Evolutionary conservation across 2,113 vertebrate genomes (phyloP), one percentile per base, ranked within the genome.

Genomic region (Ranitomeya variabilis): DNA sequence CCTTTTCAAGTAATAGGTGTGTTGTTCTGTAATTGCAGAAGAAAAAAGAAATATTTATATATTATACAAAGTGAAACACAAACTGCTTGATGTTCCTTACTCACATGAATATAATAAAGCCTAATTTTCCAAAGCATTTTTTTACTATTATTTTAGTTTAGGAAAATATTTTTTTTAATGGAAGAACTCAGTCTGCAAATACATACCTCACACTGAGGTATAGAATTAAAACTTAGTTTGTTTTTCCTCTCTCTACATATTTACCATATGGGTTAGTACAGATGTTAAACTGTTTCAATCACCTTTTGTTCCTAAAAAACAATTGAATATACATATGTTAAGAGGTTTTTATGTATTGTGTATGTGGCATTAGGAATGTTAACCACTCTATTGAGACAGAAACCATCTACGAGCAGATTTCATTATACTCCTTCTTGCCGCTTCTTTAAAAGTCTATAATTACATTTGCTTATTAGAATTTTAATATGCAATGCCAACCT

Each of bases 391-490:
- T 7, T 57, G 52, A 79, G 77, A 79, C 77, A 55, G 19, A 79
- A 57, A 79, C 37, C 52, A 79, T 79, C 51, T 79, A 79, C 3
- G 6, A 52, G 52, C 77, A 79, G 77, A 79, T 79, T 76, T 76
- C 45, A 52, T 76, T 76, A 21, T 76, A 76, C 45, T 76, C 73
- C 9, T 76, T 52, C 52, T 26, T 57, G 21, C n/a, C 6, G 52
- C n/a, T 14, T 79, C 77, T 79, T 76, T 79, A 79, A 79, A 14
- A 79, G 77, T 55, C 51, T 79, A 79, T 79, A 79, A 79, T 57
- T 79, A 79, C 37, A 55, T 79, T 79, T 79, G 77, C 51, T 79
- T 57, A 79, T 79, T 79, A 79, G 51, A 54, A 79, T 55, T 23
- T 23, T 23, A 79, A 57, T 23, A 55, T 79, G 57, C 77, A 14